Conservation (phyloP, 2,113 vertebrate genomes). For the Calidris pugnax region DNA sequence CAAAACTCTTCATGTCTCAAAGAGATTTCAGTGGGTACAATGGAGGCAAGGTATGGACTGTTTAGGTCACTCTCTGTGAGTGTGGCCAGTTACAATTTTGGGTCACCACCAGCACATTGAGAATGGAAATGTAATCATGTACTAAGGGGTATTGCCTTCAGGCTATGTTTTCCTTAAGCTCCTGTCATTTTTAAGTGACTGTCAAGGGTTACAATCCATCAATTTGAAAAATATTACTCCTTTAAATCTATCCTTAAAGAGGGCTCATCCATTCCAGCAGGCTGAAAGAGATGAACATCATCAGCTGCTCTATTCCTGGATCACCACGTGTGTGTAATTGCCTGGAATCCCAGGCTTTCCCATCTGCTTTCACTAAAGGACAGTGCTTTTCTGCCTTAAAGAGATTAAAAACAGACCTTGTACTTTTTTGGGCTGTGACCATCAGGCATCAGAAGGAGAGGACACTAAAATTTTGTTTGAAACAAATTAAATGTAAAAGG, state of each 20-base stretch:
- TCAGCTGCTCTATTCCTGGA: slow-evolving; percentile 10
- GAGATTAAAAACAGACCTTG: background rate
- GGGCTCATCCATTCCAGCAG: background rate
- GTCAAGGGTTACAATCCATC: background rate
- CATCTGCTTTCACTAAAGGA: slow-evolving; percentile 50
- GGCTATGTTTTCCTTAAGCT: background rate
- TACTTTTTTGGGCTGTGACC: background rate
- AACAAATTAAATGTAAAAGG: background rate
- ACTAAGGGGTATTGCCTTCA: background rate
- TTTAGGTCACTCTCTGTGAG: background rate
- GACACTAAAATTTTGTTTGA: background rate
- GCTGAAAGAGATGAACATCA: background rate
- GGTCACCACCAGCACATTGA: background rate
- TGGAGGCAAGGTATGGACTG: background rate
- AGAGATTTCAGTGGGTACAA: background rate
- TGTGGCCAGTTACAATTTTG: background rate
- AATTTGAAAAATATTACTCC: background rate
- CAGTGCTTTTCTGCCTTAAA: background rate
- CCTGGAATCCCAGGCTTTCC: slow-evolving; percentile 19
- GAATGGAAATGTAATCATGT: background rate
- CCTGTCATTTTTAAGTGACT: background rate
- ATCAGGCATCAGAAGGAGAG: background rate
- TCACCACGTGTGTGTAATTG: background rate
- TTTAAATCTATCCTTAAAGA: background rate
- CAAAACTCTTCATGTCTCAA: background rate